Evolutionary conservation across 1,140 invertebrate species (phyloP), one percentile per base, ranked within the genome.

Genomic region (Thaumatotibia leucotreta): DNA sequence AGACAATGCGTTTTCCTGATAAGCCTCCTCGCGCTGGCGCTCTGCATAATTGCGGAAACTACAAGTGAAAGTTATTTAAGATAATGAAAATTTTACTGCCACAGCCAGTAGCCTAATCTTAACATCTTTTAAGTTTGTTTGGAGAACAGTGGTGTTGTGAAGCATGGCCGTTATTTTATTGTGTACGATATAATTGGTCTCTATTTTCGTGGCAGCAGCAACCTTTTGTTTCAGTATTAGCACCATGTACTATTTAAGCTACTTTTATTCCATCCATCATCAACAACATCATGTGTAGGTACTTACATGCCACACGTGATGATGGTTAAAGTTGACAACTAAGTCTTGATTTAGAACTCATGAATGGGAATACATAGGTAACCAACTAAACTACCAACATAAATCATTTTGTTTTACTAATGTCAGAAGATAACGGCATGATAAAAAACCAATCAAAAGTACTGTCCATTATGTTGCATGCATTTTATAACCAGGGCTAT

Each of bases 1-100:
- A 78, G 61, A 86, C 82, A 85, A 82, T 83, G 77, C 64, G 65
- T 80, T 83, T 79, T 80, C 65, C 68, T 75, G 80, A 84, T 81
- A 82, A 83, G 67, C 63, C 63, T 20, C 71, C 76, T 79, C 67
- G 68, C 45, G 50, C 61, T 66, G 68, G 63, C 68, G 67, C 49
- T 72, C 65, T 62, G 69, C 70, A 58, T 68, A 64, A 68, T 69
- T 20, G 67, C 82, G 81, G 80, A 83, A 86, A 80, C 65, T 74
- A 65, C 45, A 63, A 64, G 39, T 33, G 23, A 58, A 66, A 49
- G 49, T 69, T 65, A 39, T 64, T 35, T 52, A 23, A 63, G 39
- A 50, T 64, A 33, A 58, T 27, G 52, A 58, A 31, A 29, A 27
- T 58, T 58, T 58, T 58, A 58, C 52, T 27, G 50, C 50, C n/a